phyloP scores from a whole-genome alignment of 2,888 invertebrate genomes.

The Hipparchia semele region DNA sequence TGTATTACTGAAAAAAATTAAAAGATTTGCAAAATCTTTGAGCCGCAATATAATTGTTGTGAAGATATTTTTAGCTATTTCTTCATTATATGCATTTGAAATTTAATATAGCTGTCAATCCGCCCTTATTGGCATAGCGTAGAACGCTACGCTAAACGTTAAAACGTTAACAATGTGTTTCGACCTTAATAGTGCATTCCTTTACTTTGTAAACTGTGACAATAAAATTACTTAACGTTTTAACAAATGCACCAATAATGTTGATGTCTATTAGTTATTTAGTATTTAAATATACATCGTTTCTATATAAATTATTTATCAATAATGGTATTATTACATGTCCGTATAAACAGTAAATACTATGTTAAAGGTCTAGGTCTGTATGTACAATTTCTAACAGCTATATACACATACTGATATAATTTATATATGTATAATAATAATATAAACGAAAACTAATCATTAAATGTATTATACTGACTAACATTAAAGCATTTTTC shows the following conservation, averaged over 20 bases:
- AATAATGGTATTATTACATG: slow-evolving; percentile 9
- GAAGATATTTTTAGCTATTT: no score
- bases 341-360: slow-evolving; percentile 69
- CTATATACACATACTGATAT: slow-evolving; percentile 79
- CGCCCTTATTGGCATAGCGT: no score
- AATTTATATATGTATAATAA: slow-evolving; percentile 49
- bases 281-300: slow-evolving; percentile 33
- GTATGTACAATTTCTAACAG: slow-evolving; percentile 76
- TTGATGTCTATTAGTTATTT: slow-evolving; percentile 51
- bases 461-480: slow-evolving; percentile 56
- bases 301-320: slow-evolving; percentile 16
- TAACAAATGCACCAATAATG: slow-evolving; percentile 60
- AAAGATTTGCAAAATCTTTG: no score
- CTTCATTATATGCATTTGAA: no score
- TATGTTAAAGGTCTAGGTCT: slow-evolving; percentile 58
- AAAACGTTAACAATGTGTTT: slow-evolving; percentile 33
- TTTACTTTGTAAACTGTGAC: slow-evolving; percentile 53
- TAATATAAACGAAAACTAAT: slow-evolving; percentile 52
- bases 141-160: no score
- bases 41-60: no score
- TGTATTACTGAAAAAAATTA: no score
- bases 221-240: slow-evolving; percentile 53
- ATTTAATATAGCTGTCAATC: no score
- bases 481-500: slow-evolving; percentile 78
- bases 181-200: slow-evolving; percentile 29